Base-by-base conservation (phyloP, 2,888 invertebrate species). In the Syrista parreyssii region DNA sequence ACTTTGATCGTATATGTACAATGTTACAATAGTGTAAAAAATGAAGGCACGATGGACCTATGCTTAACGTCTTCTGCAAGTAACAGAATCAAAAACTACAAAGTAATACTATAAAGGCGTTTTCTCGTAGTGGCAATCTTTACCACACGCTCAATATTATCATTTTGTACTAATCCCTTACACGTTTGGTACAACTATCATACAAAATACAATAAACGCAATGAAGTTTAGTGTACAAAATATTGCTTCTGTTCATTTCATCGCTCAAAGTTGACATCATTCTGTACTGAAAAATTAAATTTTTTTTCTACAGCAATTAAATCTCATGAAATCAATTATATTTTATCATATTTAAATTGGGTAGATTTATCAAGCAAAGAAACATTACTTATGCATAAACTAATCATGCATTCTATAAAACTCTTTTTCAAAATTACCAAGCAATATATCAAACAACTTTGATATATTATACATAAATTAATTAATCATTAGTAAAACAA, bases 21-120 rank as follows among this genome's bases (percentile, higher is more conserved):
- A 77, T 74, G 36, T 77, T 77, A 31, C 55, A 74, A 68, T 31
- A n/a, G 30, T n/a, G 34, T 35, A 32, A 76, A 69, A 77, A 77
- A 77, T 75, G 75, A 77, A 77, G 77, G 77, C 77, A 77, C 77
- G 71, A 75, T 74, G 74, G 77, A 77, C n/a, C 36, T 75, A 77
- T 33, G 68, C 40, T 68, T 75, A 68, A 75, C 12, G 31, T n/a
- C n/a, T 31, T 34, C 69, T n/a, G 33, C 35, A 69, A 55, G 30
- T 15, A 68, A 75, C 33, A 75, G 33, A 75, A 75, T 68, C 32
- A 32, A 75, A 75, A 75, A 23, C 15, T 40, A 68, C 31, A 30
- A 75, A 75, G n/a, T n/a, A 75, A 34, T 55, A 75, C n/a, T 75
- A 55, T 36, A 75, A 40, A 55, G 55, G 55, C 15, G 23, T 55